Evolutionary conservation across 2,888 invertebrate species (phyloP), one percentile per base, ranked within the genome.

Genomic region (Hylaea fasciaria): DNA sequence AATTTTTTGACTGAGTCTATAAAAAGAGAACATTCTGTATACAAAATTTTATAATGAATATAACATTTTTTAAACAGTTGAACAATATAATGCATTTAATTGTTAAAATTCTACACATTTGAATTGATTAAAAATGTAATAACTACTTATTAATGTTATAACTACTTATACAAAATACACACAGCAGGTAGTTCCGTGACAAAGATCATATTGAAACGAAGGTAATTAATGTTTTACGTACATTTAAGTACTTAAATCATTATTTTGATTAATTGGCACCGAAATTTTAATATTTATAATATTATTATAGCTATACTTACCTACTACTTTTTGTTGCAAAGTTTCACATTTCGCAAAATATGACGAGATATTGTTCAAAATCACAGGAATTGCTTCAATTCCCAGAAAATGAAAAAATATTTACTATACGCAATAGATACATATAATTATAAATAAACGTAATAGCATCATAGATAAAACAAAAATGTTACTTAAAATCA

Each of bases 401-500:
- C 68, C 66, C 71, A 52, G 22, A 41, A 52, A 52, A 13, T n/a
- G 13, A 13, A 9, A 13, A 14, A 13, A 11, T 43, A 45, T 28
- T 35, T 35, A 28, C 53, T 47, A 22, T 28, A 29, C 0, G 1
- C 35, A 22, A 52, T 11, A 57, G 13, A 41, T 35, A 4, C 46
- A 50, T 39, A 48, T 32, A 53, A 56, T 55, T 59, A 62, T 47
- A 22, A 3, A 55, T 56, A 57, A 48, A 61, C 61, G 65, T 68
- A 60, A 58, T 68, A 59, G 61, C 53, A 47, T 64, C 53, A 55
- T 64, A 59, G 71, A 77, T 76, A 66, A 71, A 78, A 10, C 35
- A 76, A 72, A 75, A 56, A 47, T 63, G 40, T 66, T 69, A 82
- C 74, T 68, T 74, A 78, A 80, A 82, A 81, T 85, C 85, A 85